Evolutionary conservation across 2,888 invertebrate genomes (phyloP).

Genomic region (Clistopyga incitator): DNA sequence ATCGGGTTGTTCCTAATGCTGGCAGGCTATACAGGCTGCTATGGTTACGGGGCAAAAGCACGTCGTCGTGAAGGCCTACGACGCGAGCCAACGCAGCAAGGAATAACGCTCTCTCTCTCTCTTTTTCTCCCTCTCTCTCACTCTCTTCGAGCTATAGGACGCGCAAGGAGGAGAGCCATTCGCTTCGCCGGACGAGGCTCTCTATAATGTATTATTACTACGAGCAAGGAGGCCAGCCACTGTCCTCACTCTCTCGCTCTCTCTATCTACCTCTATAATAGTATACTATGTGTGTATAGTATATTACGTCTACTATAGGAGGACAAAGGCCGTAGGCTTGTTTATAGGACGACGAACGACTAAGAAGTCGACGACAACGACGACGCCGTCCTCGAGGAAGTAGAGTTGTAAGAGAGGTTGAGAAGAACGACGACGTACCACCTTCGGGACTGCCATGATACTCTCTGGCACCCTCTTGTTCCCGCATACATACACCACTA

Average conservation of each 20-base stretch:
- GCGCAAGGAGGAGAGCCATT: constrained; percentile 45
- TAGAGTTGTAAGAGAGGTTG: constrained; percentile 40
- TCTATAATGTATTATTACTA: constrained; percentile 68
- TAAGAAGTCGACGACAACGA: constrained; percentile 53
- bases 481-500: constrained; percentile 35
- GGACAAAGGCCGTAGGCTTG: constrained; percentile 71
- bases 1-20: constrained; percentile 55
- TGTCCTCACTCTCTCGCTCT: constrained; percentile 20
- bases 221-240: background rate
- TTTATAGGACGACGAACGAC: constrained; percentile 73
- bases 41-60: constrained; percentile 30
- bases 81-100: constrained; percentile 40
- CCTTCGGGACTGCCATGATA: constrained; percentile 68
- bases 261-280: constrained; percentile 2
- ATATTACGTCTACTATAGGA: constrained; percentile 42
- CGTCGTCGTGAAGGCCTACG: constrained; percentile 38
- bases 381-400: constrained; percentile 31
- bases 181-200: constrained; percentile 43
- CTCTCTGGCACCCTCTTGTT: constrained; percentile 38
- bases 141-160: background rate
- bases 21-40: constrained; percentile 10
- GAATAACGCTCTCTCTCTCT: constrained; percentile 35
- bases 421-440: constrained; percentile 70
- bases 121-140: background rate
- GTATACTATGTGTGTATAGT: constrained; percentile 18